Percentiles rank a stretch among this genome's conserved stretches.
Evolutionary conservation across 2,797 vertebrate species (phyloP).

Genomic region (Scolopax bukidnonensis): DNA sequence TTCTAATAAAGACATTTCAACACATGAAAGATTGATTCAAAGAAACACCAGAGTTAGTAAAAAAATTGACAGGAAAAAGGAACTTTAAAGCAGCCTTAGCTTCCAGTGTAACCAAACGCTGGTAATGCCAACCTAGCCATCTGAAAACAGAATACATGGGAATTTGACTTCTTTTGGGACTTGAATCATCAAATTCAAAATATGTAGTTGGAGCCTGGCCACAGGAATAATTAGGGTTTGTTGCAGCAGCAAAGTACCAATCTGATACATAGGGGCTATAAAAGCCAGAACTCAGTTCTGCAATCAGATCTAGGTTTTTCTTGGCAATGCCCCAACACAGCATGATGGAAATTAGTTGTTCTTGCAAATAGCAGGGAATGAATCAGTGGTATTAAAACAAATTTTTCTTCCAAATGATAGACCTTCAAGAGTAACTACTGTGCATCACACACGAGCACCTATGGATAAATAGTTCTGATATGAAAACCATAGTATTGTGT

Average conservation of each 20-base stretch:
- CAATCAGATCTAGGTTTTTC: not conserved
- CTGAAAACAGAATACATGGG: not conserved
- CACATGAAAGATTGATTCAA: not conserved
- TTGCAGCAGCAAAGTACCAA: not conserved
- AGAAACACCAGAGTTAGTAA: not conserved
- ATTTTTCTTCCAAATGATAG: not conserved
- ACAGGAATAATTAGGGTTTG: not conserved
- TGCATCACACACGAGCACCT: not conserved
- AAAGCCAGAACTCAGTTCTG: not conserved
- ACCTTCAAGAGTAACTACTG: not conserved
- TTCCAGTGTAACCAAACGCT: not conserved
- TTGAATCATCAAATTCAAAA: not conserved
- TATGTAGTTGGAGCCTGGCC: fast-evolving
- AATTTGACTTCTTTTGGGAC: not conserved
- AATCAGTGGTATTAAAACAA: not conserved
- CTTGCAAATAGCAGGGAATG: not conserved
- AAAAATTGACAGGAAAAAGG: not conserved
- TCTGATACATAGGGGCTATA: not conserved
- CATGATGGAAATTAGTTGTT: not conserved
- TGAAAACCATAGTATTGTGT: not conserved
- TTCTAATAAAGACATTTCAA: not conserved
- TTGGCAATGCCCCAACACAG: not conserved
- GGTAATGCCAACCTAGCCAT: not conserved
- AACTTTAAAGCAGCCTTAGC: not conserved
- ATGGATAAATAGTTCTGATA: not conserved